Base-by-base conservation (phyloP, 1,140 invertebrate genomes). In the Pogonognathellus flavescens region DNA sequence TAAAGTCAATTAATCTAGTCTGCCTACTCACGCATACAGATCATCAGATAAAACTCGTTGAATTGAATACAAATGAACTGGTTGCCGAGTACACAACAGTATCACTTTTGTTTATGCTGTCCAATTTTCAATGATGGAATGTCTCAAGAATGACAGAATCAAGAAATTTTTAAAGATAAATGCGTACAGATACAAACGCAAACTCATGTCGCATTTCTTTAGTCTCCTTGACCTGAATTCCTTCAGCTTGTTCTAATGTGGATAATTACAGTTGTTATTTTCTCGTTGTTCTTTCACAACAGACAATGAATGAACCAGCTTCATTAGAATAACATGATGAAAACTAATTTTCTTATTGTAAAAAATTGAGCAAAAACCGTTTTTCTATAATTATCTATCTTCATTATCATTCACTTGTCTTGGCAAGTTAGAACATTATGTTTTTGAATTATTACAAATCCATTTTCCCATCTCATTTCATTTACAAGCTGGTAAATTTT, bases 151-250 rank as follows among this genome's bases (percentile, higher is more conserved):
- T 57, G 53, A n/a, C 53, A 57, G 53, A 57, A 57, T 57, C 53
- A 57, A 57, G 53, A n/a, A 57, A 57, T 57, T 57, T 53, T n/a
- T 14, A 57, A 57, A 57, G 53, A 57, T 13, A 57, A 57, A 57
- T n/a, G 53, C 11, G n/a, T 57, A n/a, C n/a, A 57, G 11, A 57
- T 57, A 57, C 53, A 57, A 13, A 57, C n/a, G 53, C 11, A 57
- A 57, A 14, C n/a, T n/a, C 53, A 57, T 57, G 53, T 57, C 53
- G n/a, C n/a, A 14, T 57, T 13, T 57, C 11, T 57, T 2, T n/a
- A 57, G 53, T 57, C n/a, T 57, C 53, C 53, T 57, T 57, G 53
- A 57, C 53, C 53, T n/a, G 53, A 57, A 57, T 57, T 57, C 53
- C 9, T 13, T 57, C 11, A 3, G n/a, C 53, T 57, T 57, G 11